Evolutionary conservation across 2,797 vertebrate genomes (phyloP).

Genomic region (Mormyrus hasselquistii): DNA sequence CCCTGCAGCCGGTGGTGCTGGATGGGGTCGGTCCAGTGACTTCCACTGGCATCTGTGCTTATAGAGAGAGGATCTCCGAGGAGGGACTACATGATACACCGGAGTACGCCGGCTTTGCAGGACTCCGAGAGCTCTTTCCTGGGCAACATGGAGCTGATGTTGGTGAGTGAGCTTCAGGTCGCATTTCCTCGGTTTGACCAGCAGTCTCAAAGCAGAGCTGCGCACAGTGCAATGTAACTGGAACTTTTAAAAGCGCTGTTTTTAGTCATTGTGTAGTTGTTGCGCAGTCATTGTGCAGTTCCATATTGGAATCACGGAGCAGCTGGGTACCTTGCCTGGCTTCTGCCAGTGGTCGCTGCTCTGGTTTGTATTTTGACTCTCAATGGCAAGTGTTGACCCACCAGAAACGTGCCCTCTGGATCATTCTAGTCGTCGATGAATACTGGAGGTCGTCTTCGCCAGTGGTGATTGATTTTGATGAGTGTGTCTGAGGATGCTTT

Average conservation of each 20-base stretch:
- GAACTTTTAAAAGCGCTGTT: not conserved
- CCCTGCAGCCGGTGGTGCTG: not conserved
- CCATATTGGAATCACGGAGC: not conserved
- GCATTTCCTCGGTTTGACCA: not conserved
- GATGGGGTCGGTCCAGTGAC: not conserved
- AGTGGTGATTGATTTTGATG: not conserved
- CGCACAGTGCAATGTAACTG: not conserved
- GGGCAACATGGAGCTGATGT: slow-evolving; percentile 57
- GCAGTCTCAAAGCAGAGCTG: not conserved
- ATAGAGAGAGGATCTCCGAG: not conserved
- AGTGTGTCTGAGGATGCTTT: not conserved
- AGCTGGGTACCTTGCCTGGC: not conserved
- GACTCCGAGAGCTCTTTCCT: slow-evolving; percentile 35
- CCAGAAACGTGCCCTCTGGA: not conserved
- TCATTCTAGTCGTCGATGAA: not conserved
- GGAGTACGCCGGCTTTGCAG: slow-evolving; percentile 29
- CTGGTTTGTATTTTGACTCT: not conserved
- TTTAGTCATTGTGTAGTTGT: not conserved
- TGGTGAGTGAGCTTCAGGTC: slow-evolving; percentile 58
- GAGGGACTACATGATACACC: slow-evolving; percentile 8
- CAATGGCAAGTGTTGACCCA: not conserved
- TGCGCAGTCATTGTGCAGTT: not conserved
- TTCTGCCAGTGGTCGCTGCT: no score
- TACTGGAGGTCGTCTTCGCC: not conserved
- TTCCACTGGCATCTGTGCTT: not conserved